Evolutionary conservation across 2,113 vertebrate genomes (phyloP).

Genomic region (Aptenodytes forsteri): DNA sequence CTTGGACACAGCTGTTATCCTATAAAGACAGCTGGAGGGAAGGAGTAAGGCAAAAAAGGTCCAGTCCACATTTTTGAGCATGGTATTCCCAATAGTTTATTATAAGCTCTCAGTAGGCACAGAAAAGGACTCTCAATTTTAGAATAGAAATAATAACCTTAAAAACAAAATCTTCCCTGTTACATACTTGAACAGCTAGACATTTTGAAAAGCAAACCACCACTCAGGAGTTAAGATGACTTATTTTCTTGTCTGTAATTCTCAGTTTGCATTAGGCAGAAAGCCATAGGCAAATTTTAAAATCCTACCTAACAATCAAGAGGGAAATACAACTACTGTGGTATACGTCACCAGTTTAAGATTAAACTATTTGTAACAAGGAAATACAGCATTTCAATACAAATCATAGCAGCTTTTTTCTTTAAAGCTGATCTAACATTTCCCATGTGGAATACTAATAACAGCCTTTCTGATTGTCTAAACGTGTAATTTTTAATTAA

Average conservation of each 20-base stretch:
- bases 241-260: neutral
- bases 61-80: neutral
- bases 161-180: neutral
- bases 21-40: neutral
- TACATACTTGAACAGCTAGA: neutral
- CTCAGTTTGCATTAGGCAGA: neutral
- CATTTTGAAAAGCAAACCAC: neutral
- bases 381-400: neutral
- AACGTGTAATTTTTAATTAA: neutral
- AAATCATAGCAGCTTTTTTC: neutral
- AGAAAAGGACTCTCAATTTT: neutral
- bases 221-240: neutral
- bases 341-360: neutral
- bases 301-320: neutral
- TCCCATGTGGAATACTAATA: neutral
- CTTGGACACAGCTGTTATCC: neutral
- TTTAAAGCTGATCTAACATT: neutral
- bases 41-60: neutral
- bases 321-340: neutral
- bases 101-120: neutral
- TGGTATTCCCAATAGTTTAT: neutral
- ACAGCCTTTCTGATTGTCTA: neutral
- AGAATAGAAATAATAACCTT: neutral
- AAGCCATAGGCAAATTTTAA: neutral
- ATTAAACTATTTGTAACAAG: neutral